Evolutionary conservation across 2,797 vertebrate genomes (phyloP).

Genomic region (Podarcis siculus): DNA sequence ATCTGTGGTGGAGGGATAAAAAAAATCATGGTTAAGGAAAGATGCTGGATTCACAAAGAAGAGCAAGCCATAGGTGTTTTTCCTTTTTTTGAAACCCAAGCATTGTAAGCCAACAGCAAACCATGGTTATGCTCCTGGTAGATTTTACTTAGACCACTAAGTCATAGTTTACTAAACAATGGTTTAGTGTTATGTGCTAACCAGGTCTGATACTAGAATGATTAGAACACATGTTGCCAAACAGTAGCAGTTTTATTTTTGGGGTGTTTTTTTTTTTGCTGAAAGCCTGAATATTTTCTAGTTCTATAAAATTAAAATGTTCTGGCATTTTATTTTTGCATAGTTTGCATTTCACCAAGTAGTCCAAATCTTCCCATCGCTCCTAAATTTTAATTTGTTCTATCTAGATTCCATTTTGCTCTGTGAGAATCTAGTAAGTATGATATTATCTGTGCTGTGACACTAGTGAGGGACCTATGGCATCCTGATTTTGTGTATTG

Average conservation of each 20-base stretch:
- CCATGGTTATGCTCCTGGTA: too few relatives aligned
- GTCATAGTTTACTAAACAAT: too few relatives aligned
- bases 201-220: not conserved
- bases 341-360: not conserved
- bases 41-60: too few relatives aligned
- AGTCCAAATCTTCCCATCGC: not conserved
- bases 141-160: too few relatives aligned
- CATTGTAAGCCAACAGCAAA: too few relatives aligned
- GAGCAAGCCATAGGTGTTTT: too few relatives aligned
- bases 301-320: not conserved
- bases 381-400: not conserved
- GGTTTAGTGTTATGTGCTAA: too few relatives aligned
- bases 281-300: conserved; percentile 4
- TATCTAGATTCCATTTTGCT: not conserved
- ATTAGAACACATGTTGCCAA: not conserved
- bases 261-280: not conserved
- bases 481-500: not conserved
- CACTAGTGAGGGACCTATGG: not conserved
- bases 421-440: not conserved
- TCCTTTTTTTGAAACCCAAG: too few relatives aligned
- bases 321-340: not conserved
- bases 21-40: too few relatives aligned
- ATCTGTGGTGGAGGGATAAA: too few relatives aligned
- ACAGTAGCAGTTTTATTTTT: not conserved
- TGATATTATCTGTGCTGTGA: not conserved